Evolutionary conservation across 2,113 vertebrate genomes (phyloP).

Genomic region (Dicentrarchus labrax): DNA sequence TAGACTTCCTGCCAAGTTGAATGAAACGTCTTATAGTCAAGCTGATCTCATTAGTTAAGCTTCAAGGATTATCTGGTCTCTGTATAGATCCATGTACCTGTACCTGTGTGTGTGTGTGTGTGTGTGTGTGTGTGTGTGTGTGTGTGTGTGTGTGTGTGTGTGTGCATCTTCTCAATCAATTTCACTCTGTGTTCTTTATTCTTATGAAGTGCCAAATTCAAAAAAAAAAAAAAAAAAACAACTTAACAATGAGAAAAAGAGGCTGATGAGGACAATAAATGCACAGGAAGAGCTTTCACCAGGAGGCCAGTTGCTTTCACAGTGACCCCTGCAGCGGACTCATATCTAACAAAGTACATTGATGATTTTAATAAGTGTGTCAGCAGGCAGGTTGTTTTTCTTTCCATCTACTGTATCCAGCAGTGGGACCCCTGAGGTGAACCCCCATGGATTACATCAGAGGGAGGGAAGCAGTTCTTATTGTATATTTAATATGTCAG

Average conservation of each 20-base stretch:
- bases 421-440: conserved; percentile 7
- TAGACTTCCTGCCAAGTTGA: conserved; percentile 38
- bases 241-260: background rate
- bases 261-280: conserved; percentile 7
- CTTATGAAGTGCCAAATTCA: background rate
- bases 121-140: conserved; percentile 1
- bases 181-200: background rate
- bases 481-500: background rate
- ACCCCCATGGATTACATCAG: background rate
- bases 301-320: background rate
- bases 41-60: conserved; percentile 58
- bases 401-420: conserved; percentile 1
- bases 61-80: conserved; percentile 50
- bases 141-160: background rate
- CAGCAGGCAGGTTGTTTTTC: conserved; percentile 21
- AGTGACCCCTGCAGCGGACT: background rate
- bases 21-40: conserved; percentile 39
- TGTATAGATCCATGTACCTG: background rate
- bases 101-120: background rate
- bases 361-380: background rate
- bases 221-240: background rate
- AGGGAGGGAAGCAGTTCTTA: background rate
- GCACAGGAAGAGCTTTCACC: background rate
- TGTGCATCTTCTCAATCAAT: conserved; percentile 4
- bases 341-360: background rate